Conservation (phyloP, 2,113 vertebrate species). For the Microcebus griseorufus region DNA sequence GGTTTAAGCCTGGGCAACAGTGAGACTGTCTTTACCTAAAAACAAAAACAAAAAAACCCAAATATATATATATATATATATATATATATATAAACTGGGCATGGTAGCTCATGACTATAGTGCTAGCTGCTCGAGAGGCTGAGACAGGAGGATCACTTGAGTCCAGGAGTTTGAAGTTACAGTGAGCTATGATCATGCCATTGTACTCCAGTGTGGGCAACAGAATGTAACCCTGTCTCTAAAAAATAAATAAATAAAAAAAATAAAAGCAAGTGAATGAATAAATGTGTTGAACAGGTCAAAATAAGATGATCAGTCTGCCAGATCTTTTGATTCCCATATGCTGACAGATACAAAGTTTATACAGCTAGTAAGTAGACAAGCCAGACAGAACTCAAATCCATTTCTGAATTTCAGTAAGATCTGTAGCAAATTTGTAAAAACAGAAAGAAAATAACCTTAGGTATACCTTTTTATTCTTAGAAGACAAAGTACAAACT, state of each 20-base stretch:
- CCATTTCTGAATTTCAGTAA: not conserved
- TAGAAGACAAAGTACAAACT: slow-evolving; percentile 19
- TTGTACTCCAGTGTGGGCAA: no score
- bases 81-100: not conserved
- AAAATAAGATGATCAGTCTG: not conserved
- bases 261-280: not conserved
- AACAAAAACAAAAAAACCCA: no score
- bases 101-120: no score
- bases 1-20: no score
- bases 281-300: not conserved
- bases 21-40: no score
- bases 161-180: no score
- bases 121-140: no score
- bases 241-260: no score
- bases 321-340: not conserved
- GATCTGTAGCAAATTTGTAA: not conserved
- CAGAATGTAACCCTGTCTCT: no score
- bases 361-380: not conserved
- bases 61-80: no score
- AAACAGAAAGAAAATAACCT: not conserved
- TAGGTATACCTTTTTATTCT: not conserved
- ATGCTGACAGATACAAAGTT: not conserved
- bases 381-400: not conserved
- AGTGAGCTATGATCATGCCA: no score
- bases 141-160: no score